phyloP scores from a whole-genome alignment of 2,797 vertebrate genomes.

The Trichosurus vulpecula region DNA sequence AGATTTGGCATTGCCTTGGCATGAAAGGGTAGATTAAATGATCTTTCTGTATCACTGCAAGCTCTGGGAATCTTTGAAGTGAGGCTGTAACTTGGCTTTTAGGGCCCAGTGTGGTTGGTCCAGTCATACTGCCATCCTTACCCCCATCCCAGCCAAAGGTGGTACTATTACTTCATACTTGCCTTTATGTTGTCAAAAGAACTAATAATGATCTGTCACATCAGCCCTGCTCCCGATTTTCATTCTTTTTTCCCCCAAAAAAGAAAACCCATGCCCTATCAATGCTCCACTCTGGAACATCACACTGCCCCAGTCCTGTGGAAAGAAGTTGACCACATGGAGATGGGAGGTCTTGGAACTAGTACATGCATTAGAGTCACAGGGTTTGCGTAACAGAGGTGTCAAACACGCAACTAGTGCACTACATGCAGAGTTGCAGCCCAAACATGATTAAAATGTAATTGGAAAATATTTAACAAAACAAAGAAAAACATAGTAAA shows the following conservation, averaged over 20 bases:
- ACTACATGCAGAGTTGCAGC: not conserved
- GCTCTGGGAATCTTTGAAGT: not conserved
- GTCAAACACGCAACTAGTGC: not conserved
- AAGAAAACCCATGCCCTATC: not conserved
- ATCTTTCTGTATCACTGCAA: not conserved
- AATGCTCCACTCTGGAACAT: fast-evolving
- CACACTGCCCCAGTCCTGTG: not conserved
- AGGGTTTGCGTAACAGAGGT: not conserved
- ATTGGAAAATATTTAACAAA: not conserved
- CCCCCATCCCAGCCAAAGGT: not conserved
- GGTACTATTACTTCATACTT: not conserved
- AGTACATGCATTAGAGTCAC: not conserved
- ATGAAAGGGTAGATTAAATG: not conserved
- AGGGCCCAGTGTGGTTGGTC: not conserved
- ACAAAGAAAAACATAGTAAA: not conserved
- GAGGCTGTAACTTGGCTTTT: not conserved
- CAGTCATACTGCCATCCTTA: not conserved
- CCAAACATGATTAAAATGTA: not conserved
- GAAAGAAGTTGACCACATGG: not conserved
- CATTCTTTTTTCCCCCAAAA: not conserved
- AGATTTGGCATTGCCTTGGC: not conserved
- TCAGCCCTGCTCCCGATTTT: not conserved
- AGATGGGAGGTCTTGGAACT: fast-evolving
- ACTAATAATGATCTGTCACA: not conserved
- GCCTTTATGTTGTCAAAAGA: not conserved